Evolutionary conservation across 1,140 invertebrate genomes (phyloP).

Genomic region (Zeugodacus cucurbitae): DNA sequence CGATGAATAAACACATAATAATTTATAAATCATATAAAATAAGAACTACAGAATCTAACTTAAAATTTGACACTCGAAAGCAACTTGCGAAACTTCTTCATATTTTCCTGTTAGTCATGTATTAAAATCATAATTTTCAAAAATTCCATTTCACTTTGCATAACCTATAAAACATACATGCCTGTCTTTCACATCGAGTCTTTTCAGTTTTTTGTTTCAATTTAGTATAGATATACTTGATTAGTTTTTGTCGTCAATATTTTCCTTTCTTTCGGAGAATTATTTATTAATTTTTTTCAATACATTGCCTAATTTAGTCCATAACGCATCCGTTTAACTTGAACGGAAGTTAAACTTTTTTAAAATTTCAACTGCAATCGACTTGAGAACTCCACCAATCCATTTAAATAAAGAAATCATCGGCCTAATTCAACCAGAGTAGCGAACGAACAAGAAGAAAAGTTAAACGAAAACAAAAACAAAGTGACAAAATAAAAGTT

Average conservation of each 20-base stretch:
- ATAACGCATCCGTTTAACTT: constrained; percentile 29
- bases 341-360: constrained; percentile 39
- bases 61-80: too few relatives aligned
- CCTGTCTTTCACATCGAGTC: neutral
- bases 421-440: neutral
- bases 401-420: neutral
- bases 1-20: too few relatives aligned
- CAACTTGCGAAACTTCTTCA: too few relatives aligned
- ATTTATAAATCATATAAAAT: too few relatives aligned
- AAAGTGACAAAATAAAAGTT: constrained; percentile 22
- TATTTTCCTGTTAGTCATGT: too few relatives aligned
- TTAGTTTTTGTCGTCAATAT: constrained; percentile 43
- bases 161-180: neutral
- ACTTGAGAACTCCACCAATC: constrained; percentile 31
- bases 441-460: constrained; percentile 2
- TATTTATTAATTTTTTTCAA: constrained; percentile 41
- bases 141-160: neutral
- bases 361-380: constrained; percentile 43
- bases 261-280: constrained; percentile 47
- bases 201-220: constrained; percentile 39
- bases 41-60: too few relatives aligned
- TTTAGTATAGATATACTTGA: constrained; percentile 37
- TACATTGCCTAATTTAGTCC: constrained; percentile 31
- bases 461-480: neutral
- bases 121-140: neutral